These are phyloP conservation scores for Pongo pygmaeus DNA, from an alignment of 2,113 vertebrate genomes.

Conservation along the genomic window DNA sequence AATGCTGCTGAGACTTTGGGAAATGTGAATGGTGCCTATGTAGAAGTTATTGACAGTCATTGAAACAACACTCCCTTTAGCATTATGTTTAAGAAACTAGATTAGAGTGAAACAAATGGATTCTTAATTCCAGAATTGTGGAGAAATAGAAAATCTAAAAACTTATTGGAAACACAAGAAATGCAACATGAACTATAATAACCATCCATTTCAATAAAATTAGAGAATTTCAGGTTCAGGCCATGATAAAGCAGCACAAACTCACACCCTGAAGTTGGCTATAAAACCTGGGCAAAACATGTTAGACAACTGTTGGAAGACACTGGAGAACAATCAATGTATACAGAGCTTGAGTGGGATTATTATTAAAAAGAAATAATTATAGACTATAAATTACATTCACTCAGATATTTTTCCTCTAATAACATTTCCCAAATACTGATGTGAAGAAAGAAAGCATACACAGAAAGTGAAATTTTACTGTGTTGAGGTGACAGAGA, in stretches of 20 bases:
- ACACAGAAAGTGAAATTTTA: not conserved
- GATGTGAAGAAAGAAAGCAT: not conserved
- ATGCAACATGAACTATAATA: not conserved
- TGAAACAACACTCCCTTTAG: conserved; percentile 47
- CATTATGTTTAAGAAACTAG: conserved; percentile 12
- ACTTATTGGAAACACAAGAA: not conserved
- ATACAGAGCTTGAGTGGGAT: not conserved
- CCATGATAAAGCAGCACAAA: not conserved
- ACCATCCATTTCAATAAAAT: not conserved
- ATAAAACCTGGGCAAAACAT: not conserved
- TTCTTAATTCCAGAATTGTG: conserved; percentile 44
- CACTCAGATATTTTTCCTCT: not conserved
- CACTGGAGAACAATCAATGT: not conserved
- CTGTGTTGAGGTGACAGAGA: not conserved
- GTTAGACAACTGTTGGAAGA: not conserved
- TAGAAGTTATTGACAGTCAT: not conserved
- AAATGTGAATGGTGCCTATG: not conserved
- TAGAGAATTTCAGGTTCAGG: not conserved
- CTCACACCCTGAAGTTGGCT: accelerated
- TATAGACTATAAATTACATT: not conserved
- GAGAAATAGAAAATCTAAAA: conserved; percentile 39
- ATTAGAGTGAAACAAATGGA: conserved; percentile 38
- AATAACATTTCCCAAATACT: not conserved
- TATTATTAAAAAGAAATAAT: not conserved
- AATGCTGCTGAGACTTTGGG: not conserved